Conservation (phyloP, 1,140 invertebrate species). For the Adelges cooleyi region DNA sequence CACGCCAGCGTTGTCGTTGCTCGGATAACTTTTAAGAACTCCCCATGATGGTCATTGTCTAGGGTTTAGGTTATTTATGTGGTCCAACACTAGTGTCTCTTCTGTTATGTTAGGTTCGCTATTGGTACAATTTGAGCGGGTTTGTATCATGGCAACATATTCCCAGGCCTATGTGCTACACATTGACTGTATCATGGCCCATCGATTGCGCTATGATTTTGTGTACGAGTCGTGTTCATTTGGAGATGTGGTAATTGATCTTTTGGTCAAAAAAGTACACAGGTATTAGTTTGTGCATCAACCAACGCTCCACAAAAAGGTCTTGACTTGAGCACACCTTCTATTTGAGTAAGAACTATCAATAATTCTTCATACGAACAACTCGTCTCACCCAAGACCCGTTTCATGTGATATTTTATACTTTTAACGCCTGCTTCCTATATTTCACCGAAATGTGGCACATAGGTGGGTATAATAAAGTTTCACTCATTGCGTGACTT, state of each 20-base stretch:
- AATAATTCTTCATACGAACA: conserved; percentile 31
- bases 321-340: conserved; percentile 32
- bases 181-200: conserved; percentile 33
- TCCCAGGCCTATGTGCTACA: conserved; percentile 34
- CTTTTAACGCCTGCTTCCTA: conserved; percentile 36
- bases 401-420: conserved; percentile 33
- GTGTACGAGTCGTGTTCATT: not conserved
- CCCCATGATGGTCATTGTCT: not conserved
- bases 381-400: conserved; percentile 26
- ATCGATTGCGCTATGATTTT: conserved; percentile 32
- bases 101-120: not conserved
- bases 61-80: not conserved
- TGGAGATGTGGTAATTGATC: conserved; percentile 28
- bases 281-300: conserved; percentile 31
- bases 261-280: conserved; percentile 34
- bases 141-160: conserved; percentile 34
- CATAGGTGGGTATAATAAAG: conserved; percentile 34
- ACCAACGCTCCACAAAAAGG: conserved; percentile 29
- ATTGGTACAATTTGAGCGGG: conserved; percentile 33
- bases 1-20: conserved; percentile 36
- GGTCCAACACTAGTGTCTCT: conserved; percentile 18
- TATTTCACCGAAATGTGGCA: conserved; percentile 34
- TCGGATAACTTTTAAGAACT: conserved; percentile 34
- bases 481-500: conserved; percentile 31
- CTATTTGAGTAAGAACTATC: conserved; percentile 31